phyloP scores from a whole-genome alignment of 2,797 vertebrate species.

The Vireo griseus region DNA sequence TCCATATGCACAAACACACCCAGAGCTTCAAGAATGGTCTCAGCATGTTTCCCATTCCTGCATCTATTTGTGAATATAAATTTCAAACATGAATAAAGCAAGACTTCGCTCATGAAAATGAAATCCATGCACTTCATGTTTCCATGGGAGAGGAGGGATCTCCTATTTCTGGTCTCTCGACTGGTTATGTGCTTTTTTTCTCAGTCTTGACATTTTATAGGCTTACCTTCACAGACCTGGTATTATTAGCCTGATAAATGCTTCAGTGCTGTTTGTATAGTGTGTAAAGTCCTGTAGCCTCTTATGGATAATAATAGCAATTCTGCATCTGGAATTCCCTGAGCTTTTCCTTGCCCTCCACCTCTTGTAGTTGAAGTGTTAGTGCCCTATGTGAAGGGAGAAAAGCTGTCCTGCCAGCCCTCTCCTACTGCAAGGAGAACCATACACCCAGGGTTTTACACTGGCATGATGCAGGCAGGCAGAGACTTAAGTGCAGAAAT shows the following conservation, averaged over 20 bases:
- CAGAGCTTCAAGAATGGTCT: background rate
- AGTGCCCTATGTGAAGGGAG: background rate
- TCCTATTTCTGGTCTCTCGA: background rate
- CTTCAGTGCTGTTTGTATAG: background rate
- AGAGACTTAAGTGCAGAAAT: background rate
- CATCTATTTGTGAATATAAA: background rate
- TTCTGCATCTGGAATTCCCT: background rate
- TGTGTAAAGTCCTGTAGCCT: background rate
- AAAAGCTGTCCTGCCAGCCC: background rate
- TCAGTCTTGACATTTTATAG: background rate
- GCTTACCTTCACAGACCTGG: background rate
- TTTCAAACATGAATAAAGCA: background rate
- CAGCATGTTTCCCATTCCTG: background rate
- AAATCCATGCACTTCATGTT: background rate
- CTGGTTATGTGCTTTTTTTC: background rate
- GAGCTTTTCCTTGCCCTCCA: background rate
- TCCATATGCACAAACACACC: background rate
- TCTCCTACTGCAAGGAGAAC: background rate
- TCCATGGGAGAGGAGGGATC: background rate
- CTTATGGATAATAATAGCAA: rapidly evolving
- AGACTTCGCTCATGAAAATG: background rate
- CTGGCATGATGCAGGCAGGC: background rate
- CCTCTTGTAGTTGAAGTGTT: background rate
- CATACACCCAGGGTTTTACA: background rate
- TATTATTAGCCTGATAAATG: background rate